Base-by-base conservation (phyloP, 2,888 invertebrate genomes). In the Melipona bicolor region DNA sequence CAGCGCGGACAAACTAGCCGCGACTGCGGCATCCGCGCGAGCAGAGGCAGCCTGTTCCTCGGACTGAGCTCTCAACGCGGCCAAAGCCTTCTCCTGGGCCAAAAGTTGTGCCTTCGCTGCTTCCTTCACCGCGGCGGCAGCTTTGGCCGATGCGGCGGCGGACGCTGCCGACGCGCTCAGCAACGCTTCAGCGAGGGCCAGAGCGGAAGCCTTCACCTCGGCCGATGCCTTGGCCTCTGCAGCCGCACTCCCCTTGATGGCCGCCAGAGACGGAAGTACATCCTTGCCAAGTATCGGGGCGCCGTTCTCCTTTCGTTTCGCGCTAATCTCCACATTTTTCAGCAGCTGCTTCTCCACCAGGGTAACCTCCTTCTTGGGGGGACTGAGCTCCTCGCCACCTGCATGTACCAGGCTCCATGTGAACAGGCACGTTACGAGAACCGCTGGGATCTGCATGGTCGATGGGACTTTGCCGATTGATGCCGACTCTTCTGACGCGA, bases 381-480 rank as follows among this genome's bases (percentile, higher is more conserved):
- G 2, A n/a, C 3, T 3, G 21, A 21, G 32, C 4, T 73, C 62
- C 15, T 50, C 17, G 17, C 21, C 6, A n/a, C 17, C 13, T n/a
- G 78, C 81, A 74, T 69, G 70, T 65, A 81, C 85, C 36, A 87
- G 68, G 54, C 85, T 84, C 85, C 70, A 79, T 56, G 59, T 74
- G 69, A 87, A 56, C 49, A 87, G 77, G 75, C 76, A 83, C 76
- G 75, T 67, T 43, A 74, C 75, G 69, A 85, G 61, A 77, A 86
- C 78, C 79, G 79, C 73, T 85, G 85, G 85, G 78, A 86, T 86
- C 85, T 87, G 84, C 87, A 87, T 87, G 77, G 85, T 87, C 79
- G 79, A 84, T 76, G 79, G 84, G 78, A 79, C 77, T 86, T 79
- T 69, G 85, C 77, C 72, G 81, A 85, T 87, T 87, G 85, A 79